These are phyloP conservation scores for Marisa cornuarietis DNA, from an alignment of 1,140 invertebrate genomes.

Conservation along the genomic window DNA sequence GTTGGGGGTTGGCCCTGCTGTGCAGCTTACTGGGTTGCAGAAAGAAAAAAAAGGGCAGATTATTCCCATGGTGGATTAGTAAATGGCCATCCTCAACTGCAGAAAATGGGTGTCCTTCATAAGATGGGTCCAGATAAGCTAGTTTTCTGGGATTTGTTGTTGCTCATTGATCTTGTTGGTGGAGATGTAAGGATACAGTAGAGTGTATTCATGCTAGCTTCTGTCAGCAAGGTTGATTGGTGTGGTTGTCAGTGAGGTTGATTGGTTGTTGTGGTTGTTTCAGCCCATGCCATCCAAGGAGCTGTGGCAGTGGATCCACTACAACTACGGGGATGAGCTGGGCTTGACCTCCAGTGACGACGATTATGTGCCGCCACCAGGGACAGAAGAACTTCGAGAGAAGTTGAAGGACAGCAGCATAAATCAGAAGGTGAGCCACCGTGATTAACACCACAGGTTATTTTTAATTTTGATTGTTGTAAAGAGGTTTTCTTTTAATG, in stretches of 20 bases:
- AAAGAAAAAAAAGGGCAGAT: no score
- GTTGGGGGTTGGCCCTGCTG: no score
- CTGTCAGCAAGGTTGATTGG: neutral
- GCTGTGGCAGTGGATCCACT: slow-evolving; percentile 91
- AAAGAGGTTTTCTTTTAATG: neutral
- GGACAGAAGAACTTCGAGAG: slow-evolving; percentile 40
- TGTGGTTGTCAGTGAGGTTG: neutral
- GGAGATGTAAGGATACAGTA: neutral
- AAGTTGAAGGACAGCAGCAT: slow-evolving; percentile 28
- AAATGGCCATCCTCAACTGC: no score
- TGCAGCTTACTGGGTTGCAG: no score
- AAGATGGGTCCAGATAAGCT: no score
- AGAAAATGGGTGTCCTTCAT: no score
- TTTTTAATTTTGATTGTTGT: neutral
- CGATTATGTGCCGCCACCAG: slow-evolving; percentile 74
- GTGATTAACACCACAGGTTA: neutral
- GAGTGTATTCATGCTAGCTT: neutral
- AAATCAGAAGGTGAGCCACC: slow-evolving; percentile 15
- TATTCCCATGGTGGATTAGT: no score
- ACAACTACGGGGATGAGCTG: slow-evolving; percentile 90
- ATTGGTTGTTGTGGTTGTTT: slow-evolving; percentile 37
- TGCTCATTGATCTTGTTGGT: neutral
- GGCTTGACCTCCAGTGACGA: slow-evolving; percentile 93
- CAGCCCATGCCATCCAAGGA: slow-evolving; percentile 85
- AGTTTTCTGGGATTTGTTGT: no score